Base-by-base conservation (phyloP, 1,140 invertebrate species). In the Colletes gigas region DNA sequence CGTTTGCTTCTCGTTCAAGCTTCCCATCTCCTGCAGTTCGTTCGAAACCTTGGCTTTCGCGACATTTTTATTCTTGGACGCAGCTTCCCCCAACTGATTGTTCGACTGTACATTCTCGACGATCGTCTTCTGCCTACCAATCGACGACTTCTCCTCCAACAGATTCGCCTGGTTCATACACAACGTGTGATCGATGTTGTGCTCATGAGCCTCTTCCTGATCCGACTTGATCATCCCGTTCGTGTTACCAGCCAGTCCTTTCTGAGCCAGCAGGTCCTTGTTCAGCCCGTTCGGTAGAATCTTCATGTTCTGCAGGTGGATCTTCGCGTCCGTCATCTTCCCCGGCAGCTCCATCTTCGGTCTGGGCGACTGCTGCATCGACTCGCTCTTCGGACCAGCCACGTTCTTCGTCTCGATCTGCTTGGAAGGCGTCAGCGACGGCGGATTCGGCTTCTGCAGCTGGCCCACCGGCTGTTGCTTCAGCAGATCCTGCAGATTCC, bases 281-380 rank as follows among this genome's bases (percentile, higher is more conserved):
- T 88, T 90, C 30, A 88, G 2, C 14, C 89, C 88, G 52, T 89
- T 92, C 0, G 86, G 84, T 1, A 88, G 88, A 0, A 78, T 77
- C n/a, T 92, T 91, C 3, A 88, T 2, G 14, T 70, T 76, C 54
- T 91, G 91, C 3, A 79, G 41, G 14, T 91, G 81, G 39, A 88
- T 77, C 79, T 89, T 92, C 7, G 87, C 12, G 67, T 93, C 92
- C 12, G 86, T n/a, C 75, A 91, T 88, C 54, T 92, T 92, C 8
- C 85, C 88, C 6, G 91, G 89, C 52, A 92, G 82, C 50, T 93
- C 92, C 85, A 89, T 91, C 73, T 91, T 93, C n/a, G 87, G 83
- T 79, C 90, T 88, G 19, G 88, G 85, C 63, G 88, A 82, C 19
- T 78, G 75, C 66, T 90, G 91, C 12, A 57, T 65, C 19, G 67